These are phyloP conservation scores for Lagopus muta DNA, from an alignment of 2,113 vertebrate genomes.

Conservation along the genomic window DNA sequence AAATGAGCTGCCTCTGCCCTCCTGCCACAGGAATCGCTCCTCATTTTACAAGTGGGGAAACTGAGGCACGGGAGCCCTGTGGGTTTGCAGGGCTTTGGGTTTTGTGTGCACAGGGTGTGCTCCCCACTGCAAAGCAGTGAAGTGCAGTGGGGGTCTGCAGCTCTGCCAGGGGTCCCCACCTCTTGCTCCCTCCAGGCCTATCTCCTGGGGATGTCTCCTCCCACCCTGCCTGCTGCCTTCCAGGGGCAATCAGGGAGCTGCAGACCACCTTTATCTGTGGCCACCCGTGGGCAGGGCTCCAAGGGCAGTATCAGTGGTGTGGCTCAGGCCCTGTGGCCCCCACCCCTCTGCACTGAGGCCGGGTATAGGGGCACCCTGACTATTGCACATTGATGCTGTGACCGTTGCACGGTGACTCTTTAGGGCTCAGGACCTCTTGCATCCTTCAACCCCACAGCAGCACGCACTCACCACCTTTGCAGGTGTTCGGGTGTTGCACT, in stretches of 20 bases:
- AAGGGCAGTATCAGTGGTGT: neutral
- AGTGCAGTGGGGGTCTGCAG: neutral
- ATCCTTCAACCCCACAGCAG: neutral
- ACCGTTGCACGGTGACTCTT: too few relatives aligned
- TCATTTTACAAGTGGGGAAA: neutral
- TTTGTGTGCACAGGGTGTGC: neutral
- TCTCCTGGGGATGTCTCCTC: neutral
- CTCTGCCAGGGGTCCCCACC: neutral
- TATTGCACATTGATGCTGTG: neutral
- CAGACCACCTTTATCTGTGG: neutral
- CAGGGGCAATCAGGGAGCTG: neutral
- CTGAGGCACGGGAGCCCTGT: neutral
- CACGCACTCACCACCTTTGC: neutral
- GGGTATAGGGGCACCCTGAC: rapidly evolving
- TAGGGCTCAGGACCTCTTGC: neutral
- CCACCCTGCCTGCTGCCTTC: neutral
- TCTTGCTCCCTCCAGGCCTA: neutral
- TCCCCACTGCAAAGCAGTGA: rapidly evolving
- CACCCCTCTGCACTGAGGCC: neutral
- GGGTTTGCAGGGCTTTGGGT: neutral
- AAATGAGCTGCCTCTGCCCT: neutral
- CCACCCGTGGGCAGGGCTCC: neutral
- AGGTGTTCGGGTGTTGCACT: neutral
- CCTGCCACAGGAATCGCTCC: neutral
- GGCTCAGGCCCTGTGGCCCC: neutral